phyloP scores from a whole-genome alignment of 2,888 invertebrate genomes.

The Lasioglossum zephyrum region DNA sequence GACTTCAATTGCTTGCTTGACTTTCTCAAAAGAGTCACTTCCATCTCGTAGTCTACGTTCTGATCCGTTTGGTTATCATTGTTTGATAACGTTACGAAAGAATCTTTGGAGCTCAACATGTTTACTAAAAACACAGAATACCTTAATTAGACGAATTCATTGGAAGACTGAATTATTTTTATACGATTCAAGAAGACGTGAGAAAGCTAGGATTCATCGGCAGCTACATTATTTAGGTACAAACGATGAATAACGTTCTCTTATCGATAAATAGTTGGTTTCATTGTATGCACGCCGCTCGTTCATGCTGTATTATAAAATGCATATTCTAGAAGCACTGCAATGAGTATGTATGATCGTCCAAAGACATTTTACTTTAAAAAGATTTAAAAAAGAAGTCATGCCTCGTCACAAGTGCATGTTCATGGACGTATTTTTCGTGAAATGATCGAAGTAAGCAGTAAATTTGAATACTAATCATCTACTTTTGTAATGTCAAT shows the following conservation, averaged over 20 bases:
- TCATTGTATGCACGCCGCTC: slow-evolving; percentile 15
- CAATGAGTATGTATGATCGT: slow-evolving; percentile 31
- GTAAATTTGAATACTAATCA: slow-evolving; percentile 72
- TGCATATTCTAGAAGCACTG: slow-evolving; percentile 24
- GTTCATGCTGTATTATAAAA: slow-evolving; percentile 44
- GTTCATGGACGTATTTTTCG: not conserved
- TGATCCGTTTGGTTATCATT: slow-evolving; percentile 62
- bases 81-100: slow-evolving; percentile 63
- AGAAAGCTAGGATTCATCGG: not conserved
- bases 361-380: slow-evolving; percentile 11
- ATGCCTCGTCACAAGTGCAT: slow-evolving; percentile 46
- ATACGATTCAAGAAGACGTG: not conserved
- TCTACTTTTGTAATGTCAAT: slow-evolving; percentile 79
- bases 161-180: not conserved
- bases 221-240: slow-evolving; percentile 20
- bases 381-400: slow-evolving; percentile 33
- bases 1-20: slow-evolving; percentile 86
- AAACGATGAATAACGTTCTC: slow-evolving; percentile 18
- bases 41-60: slow-evolving; percentile 84
- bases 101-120: slow-evolving; percentile 62
- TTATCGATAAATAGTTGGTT: slow-evolving; percentile 15
- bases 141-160: slow-evolving; percentile 27
- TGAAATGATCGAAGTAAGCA: slow-evolving; percentile 64
- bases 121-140: slow-evolving; percentile 70
- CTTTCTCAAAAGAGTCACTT: slow-evolving; percentile 85